A percentile compares a stretch with the other conserved stretches of the same genome.
Conservation (phyloP, 2,797 vertebrate genomes). For the Crax fasciolata region DNA sequence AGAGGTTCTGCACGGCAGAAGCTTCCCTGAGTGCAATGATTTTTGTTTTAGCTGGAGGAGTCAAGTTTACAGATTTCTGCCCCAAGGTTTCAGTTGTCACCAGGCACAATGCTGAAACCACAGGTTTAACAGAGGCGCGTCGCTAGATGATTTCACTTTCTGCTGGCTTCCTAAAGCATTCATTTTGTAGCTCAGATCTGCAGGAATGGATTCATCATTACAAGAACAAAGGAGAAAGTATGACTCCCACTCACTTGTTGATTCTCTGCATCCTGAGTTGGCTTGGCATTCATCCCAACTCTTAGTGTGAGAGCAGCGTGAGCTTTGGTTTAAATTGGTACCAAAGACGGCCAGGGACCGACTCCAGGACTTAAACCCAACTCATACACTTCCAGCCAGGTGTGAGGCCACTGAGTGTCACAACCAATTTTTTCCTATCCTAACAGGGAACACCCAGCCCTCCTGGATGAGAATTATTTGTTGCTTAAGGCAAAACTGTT, state of each 20-base stretch:
- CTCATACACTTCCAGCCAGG: background rate
- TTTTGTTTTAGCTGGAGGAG: background rate
- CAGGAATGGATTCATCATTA: background rate
- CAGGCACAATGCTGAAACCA: background rate
- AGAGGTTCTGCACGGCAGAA: background rate
- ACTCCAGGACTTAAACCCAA: constrained; percentile 2
- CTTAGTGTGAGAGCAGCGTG: background rate
- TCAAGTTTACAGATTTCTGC: background rate
- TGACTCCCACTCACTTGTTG: background rate
- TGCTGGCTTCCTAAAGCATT: background rate
- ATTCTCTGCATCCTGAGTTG: background rate
- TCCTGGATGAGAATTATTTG: background rate
- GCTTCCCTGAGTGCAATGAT: background rate
- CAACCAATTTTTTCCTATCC: background rate
- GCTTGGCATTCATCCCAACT: background rate
- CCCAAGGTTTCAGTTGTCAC: background rate
- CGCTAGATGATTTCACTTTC: background rate
- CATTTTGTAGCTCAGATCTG: background rate
- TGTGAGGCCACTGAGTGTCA: background rate
- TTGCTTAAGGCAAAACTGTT: background rate
- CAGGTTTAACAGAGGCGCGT: background rate
- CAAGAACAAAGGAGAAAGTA: background rate
- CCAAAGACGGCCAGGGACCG: background rate
- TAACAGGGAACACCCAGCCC: background rate
- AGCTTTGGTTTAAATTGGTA: constrained; percentile 12